These are phyloP conservation scores for Ciconia nigra DNA, from an alignment of 2,797 vertebrate species.

Conservation along the genomic window DNA sequence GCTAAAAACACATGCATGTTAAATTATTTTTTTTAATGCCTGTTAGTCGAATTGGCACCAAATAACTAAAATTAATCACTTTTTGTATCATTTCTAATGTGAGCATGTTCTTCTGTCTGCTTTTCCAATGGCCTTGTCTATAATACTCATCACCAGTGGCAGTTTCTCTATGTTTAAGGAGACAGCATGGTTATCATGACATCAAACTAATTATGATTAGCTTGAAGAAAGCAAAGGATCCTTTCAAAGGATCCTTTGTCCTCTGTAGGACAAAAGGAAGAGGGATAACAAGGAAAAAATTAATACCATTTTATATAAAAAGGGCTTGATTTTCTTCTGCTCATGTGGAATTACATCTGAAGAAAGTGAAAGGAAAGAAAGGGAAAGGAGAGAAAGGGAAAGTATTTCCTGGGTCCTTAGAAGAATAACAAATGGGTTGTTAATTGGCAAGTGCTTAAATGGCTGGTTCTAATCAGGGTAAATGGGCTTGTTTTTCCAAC, in stretches of 20 bases:
- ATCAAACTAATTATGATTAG: not conserved
- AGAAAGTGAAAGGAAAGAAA: not conserved
- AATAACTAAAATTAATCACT: not conserved
- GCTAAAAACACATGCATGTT: not conserved
- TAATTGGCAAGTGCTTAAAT: constrained; percentile 38
- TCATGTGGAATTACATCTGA: not conserved
- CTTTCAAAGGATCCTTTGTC: not conserved
- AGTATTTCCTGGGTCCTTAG: not conserved
- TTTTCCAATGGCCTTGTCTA: not conserved
- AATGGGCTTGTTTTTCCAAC: constrained; percentile 62
- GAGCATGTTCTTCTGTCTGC: not conserved
- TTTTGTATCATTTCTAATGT: not conserved
- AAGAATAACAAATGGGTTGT: constrained; percentile 8
- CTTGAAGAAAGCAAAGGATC: not conserved
- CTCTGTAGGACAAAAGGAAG: not conserved
- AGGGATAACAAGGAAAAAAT: not conserved
- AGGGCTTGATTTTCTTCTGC: not conserved
- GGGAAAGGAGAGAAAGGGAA: not conserved
- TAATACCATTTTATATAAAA: not conserved
- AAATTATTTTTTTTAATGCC: not conserved
- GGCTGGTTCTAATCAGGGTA: constrained; percentile 26
- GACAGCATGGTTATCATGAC: not conserved
- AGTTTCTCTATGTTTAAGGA: not conserved
- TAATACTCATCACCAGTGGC: not conserved
- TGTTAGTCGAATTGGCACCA: not conserved